Base-by-base conservation (phyloP, 1,140 invertebrate genomes). In the Holotrichia oblita region DNA sequence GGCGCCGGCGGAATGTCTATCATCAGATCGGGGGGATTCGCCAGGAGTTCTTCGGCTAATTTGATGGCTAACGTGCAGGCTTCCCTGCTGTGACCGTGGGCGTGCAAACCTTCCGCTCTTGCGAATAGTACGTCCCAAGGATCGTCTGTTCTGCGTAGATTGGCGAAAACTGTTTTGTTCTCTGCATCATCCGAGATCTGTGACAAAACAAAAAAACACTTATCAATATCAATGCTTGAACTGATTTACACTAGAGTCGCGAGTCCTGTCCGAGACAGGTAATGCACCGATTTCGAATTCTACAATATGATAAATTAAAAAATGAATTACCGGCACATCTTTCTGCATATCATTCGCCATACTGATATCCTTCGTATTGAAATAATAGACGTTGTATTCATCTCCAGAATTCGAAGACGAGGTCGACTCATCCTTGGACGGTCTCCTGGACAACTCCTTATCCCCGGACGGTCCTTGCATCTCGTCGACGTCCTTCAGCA, bases 51-150 rank as follows among this genome's bases (percentile, higher is more conserved):
- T 80, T 97, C 93, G 0, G 97, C 97, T 12, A 99, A 88, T 81
- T 93, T 90, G 3, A 97, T 93, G 2, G 96, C 96, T 59, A 99
- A 89, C 42, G 93, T 93, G 87, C 97, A 96, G 0, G 97, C 97
- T 86, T 98, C 96, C 78, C 93, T 91, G 0, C 93, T 94, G 86
- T 98, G 95, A 0, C 98, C 98, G 87, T 99, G 98, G 17, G 97
- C 97, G 87, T 98, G 96, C 40, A 99, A 89, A 0, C 97, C 97
- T 87, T 99, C 98, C 0, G 97, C 97, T 79, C 97, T 88, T 0
- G 97, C 95, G 89, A 98, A 97, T 64, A 97, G 88, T 80, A 97
- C 93, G 82, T 96, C 95, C 92, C 94, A 93, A 0, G 92, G 91
- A 87, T 95, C 93, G 80, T 94, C 93, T 24, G 83, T 82, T 2